These are phyloP conservation scores for Volucella zonaria DNA, from an alignment of 2,888 invertebrate genomes.

Conservation along the genomic window DNA sequence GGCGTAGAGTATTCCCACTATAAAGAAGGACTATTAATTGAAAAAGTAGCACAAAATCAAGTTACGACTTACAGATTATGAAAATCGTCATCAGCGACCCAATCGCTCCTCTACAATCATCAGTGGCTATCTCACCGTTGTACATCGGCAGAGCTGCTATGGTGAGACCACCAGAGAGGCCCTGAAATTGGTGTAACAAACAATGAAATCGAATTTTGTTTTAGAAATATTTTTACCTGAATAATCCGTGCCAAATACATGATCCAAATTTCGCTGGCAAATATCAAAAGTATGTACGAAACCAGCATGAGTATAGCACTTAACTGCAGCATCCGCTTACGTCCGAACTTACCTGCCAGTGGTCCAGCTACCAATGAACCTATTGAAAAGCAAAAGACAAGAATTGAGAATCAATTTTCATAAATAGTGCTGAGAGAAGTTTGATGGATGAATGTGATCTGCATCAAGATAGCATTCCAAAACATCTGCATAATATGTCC, in stretches of 20 bases:
- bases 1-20: slow-evolving; percentile 86
- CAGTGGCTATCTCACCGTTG: slow-evolving; percentile 92
- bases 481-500: too few relatives aligned
- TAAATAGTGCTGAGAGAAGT: too few relatives aligned
- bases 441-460: too few relatives aligned
- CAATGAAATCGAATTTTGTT: neutral
- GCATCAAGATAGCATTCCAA: too few relatives aligned
- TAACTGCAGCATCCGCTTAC: slow-evolving; percentile 87
- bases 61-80: slow-evolving; percentile 83
- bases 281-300: slow-evolving; percentile 87
- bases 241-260: slow-evolving; percentile 82
- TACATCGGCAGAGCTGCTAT: slow-evolving; percentile 92
- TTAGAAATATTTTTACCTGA: slow-evolving; percentile 74
- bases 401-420: too few relatives aligned
- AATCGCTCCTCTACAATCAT: slow-evolving; percentile 90
- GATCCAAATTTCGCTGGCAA: slow-evolving; percentile 85
- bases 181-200: slow-evolving; percentile 77
- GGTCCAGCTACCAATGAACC: slow-evolving; percentile 84
- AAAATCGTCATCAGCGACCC: slow-evolving; percentile 91
- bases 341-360: slow-evolving; percentile 86
- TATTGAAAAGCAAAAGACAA: too few relatives aligned
- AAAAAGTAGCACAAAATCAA: neutral
- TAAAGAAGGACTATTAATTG: too few relatives aligned
- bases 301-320: slow-evolving; percentile 86
- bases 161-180: slow-evolving; percentile 87